A percentile compares a stretch with the other conserved stretches of the same genome.
phyloP scores from a whole-genome alignment of 2,797 vertebrate species.

The Microtus agrestis region DNA sequence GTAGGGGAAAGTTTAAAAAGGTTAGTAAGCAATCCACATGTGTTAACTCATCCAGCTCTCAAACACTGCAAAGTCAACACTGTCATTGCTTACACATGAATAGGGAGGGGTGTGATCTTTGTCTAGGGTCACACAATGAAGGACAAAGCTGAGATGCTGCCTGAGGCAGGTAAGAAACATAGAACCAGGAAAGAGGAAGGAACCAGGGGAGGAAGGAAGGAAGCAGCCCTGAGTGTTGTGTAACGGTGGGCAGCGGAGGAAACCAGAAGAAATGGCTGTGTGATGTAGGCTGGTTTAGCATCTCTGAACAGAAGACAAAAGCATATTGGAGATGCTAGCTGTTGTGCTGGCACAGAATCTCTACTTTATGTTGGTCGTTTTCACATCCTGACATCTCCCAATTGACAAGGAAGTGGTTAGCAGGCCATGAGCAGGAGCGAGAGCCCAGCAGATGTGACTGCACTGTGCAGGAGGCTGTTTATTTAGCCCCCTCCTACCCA shows the following conservation, averaged over 20 bases:
- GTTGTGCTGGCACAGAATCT: slow-evolving; percentile 82
- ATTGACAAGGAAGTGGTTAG: slow-evolving; percentile 85
- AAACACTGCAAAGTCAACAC: neutral
- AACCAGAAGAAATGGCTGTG: slow-evolving; percentile 20
- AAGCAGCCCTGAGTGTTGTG: neutral
- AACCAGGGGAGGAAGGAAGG: neutral
- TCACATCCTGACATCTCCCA: slow-evolving; percentile 73
- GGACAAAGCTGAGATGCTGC: neutral
- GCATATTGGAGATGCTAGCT: slow-evolving; percentile 82
- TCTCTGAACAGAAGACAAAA: slow-evolving; percentile 84
- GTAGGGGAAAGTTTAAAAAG: neutral
- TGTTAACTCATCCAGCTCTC: neutral
- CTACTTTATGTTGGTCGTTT: slow-evolving; percentile 84
- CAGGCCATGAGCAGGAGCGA: slow-evolving; percentile 81
- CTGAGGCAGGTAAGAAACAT: neutral
- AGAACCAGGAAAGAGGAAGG: neutral
- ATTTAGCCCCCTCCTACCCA: slow-evolving; percentile 2
- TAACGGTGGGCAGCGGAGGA: neutral
- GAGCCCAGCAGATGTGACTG: slow-evolving; percentile 66
- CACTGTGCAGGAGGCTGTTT: neutral
- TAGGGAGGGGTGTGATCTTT: neutral
- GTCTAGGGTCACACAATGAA: neutral
- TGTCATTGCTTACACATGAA: fast-evolving
- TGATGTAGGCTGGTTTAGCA: slow-evolving; percentile 76
- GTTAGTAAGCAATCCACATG: no score